Base-by-base conservation (phyloP, 2,113 vertebrate genomes). In the Dunckerocampus dactyliophorus region DNA sequence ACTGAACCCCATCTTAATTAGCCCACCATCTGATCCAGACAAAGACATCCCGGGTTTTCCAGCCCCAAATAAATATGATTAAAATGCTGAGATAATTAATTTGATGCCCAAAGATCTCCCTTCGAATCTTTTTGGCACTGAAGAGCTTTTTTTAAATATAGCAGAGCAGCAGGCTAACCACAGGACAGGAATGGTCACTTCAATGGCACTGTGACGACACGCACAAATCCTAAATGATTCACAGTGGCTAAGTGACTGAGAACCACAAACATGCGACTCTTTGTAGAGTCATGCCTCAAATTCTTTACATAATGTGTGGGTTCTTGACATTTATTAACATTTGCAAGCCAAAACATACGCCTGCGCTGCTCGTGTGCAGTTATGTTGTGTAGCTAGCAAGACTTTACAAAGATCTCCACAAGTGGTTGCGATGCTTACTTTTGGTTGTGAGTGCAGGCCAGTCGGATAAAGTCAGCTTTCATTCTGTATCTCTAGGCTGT, bases 21-120 rank as follows among this genome's bases (percentile, higher is more conserved):
- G 76, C 65, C 55, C 31, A 74, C 85, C 85, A 87, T 88, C 87
- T 88, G 87, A 71, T 85, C 85, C 79, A 11, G 81, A 87, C 83
- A 85, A 83, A 87, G 83, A 71, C 74, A 79, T 78, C 80, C 83
- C 77, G 65, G 79, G 73, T 82, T 83, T 75, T 80, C 68, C 77
- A 76, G 75, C 59, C 66, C 53, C 77, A 65, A 80, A 81, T 81
- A 79, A 81, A 84, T 78, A 76, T 84, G 76, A 86, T 82, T 84
- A 82, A 58, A 84, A 85, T 61, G 42, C 22, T 62, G 46, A 58
- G 45, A 68, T 51, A 20, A 51, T 50, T 63, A 47, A 49, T 65
- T 69, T 63, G 37, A 56, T 7, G 10, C 12, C 54, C 4, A 1
- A 14, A 13, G 39, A 43, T 14, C 14, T 43, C 1, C 39, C 39